Conservation (phyloP, 1,140 invertebrate species). For the Eciton burchellii region DNA sequence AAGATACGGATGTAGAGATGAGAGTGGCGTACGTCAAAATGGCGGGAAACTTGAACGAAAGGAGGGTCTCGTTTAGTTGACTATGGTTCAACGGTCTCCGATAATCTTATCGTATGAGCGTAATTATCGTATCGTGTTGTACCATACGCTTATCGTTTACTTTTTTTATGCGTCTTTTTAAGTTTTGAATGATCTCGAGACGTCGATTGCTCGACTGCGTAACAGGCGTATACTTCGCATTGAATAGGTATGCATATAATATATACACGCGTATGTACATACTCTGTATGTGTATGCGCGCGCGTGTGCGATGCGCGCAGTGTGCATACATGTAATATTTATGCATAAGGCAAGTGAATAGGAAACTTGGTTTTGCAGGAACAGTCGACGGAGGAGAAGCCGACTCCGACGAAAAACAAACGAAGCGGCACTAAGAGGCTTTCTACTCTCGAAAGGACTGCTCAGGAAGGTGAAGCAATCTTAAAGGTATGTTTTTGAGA, state of each 20-base stretch:
- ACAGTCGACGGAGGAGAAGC: constrained; percentile 81
- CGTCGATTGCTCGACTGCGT: neutral
- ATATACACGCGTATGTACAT: neutral
- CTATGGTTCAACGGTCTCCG: constrained; percentile 71
- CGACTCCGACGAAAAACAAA: constrained; percentile 83
- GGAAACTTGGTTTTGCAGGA: constrained; percentile 75
- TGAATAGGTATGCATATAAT: neutral
- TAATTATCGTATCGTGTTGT: constrained; percentile 66
- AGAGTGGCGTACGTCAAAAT: constrained; percentile 58
- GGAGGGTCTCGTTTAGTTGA: neutral
- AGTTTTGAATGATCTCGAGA: constrained; percentile 47
- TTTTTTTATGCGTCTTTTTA: constrained; percentile 15
- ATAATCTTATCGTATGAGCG: constrained; percentile 75
- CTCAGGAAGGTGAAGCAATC: constrained; percentile 85
- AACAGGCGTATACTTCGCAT: neutral
- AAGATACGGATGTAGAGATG: neutral
- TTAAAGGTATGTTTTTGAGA: constrained; percentile 80
- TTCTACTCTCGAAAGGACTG: constrained; percentile 84
- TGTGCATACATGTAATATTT: neutral
- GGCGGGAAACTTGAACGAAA: constrained; percentile 77
- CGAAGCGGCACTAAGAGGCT: constrained; percentile 83
- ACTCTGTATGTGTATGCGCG: too few relatives aligned
- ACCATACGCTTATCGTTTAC: neutral
- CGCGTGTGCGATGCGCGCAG: neutral
- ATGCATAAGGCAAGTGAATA: neutral